phyloP scores from a whole-genome alignment of 2,888 invertebrate species.

The Cheilosia vulpina region DNA sequence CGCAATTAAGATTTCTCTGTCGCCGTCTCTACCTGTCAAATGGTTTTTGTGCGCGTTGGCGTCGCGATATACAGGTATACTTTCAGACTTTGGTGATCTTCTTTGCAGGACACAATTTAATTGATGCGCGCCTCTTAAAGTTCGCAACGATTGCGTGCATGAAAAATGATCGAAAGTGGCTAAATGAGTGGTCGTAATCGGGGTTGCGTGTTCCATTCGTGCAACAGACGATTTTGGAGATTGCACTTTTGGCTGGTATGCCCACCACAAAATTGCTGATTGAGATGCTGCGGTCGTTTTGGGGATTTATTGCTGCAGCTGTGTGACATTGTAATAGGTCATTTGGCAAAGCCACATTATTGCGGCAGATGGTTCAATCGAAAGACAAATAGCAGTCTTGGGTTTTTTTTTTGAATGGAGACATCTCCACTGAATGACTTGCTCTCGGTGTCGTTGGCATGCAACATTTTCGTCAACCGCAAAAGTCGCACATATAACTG shows the following conservation, averaged over 20 bases:
- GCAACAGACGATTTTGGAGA: constrained; percentile 22
- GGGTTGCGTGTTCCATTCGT: constrained; percentile 22
- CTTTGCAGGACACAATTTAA: constrained; percentile 17
- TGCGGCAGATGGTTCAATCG: no score
- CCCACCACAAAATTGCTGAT: no score
- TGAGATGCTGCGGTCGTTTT: no score
- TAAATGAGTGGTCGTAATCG: constrained; percentile 39
- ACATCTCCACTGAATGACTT: no score
- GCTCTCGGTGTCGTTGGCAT: no score
- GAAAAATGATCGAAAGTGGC: constrained; percentile 40
- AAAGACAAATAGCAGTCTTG: no score
- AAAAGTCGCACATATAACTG: not conserved
- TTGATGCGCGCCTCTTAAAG: constrained; percentile 46
- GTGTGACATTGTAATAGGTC: no score
- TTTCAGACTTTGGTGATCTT: not conserved
- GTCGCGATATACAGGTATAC: not conserved
- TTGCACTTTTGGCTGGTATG: not conserved
- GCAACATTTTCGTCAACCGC: no score
- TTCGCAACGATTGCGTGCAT: constrained; percentile 27
- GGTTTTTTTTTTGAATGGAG: no score
- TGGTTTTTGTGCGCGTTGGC: constrained; percentile 9
- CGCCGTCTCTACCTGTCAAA: constrained; percentile 18
- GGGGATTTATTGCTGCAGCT: no score
- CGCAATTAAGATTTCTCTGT: constrained; percentile 44
- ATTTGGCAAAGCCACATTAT: no score